These are phyloP conservation scores for Brachyptera putata DNA, from an alignment of 2,888 invertebrate genomes.

Conservation along the genomic window DNA sequence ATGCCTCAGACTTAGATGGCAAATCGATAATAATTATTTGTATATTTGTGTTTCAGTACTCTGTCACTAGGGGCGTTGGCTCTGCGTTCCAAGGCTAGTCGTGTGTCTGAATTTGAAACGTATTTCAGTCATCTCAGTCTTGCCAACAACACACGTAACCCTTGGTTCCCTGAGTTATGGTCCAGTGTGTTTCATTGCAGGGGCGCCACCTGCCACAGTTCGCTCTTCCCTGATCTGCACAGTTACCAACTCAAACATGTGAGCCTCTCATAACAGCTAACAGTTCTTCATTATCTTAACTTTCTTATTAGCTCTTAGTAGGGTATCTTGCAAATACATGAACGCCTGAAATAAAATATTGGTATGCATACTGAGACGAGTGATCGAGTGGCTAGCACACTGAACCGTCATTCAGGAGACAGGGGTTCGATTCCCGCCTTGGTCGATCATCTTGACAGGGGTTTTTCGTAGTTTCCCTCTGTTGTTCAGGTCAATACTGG, in stretches of 20 bases:
- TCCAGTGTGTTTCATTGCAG: slow-evolving; percentile 41
- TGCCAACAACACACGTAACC: slow-evolving; percentile 40
- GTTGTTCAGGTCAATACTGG: too few relatives aligned
- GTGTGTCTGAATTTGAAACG: slow-evolving; percentile 36
- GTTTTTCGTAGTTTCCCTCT: too few relatives aligned
- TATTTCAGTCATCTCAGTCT: slow-evolving; percentile 36
- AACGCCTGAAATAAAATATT: too few relatives aligned
- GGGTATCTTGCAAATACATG: too few relatives aligned
- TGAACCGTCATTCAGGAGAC: too few relatives aligned
- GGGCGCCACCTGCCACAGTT: slow-evolving; percentile 35
- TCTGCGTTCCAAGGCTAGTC: slow-evolving; percentile 29
- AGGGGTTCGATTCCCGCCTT: too few relatives aligned
- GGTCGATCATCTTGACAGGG: too few relatives aligned
- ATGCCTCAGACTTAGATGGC: too few relatives aligned
- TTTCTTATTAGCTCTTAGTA: neutral
- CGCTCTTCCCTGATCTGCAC: slow-evolving; percentile 28
- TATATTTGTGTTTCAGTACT: slow-evolving; percentile 21
- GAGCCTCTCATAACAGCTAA: neutral
- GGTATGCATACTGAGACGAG: too few relatives aligned
- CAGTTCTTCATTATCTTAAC: neutral
- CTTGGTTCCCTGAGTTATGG: slow-evolving; percentile 47
- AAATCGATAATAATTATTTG: too few relatives aligned
- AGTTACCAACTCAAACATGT: slow-evolving; percentile 31
- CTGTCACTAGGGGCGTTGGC: slow-evolving; percentile 30
- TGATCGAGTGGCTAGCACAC: too few relatives aligned